Percentiles rank a stretch among this genome's conserved stretches.
These are phyloP conservation scores for Lampris megalopsis DNA, from an alignment of 2,113 vertebrate genomes.

Conservation along the genomic window DNA sequence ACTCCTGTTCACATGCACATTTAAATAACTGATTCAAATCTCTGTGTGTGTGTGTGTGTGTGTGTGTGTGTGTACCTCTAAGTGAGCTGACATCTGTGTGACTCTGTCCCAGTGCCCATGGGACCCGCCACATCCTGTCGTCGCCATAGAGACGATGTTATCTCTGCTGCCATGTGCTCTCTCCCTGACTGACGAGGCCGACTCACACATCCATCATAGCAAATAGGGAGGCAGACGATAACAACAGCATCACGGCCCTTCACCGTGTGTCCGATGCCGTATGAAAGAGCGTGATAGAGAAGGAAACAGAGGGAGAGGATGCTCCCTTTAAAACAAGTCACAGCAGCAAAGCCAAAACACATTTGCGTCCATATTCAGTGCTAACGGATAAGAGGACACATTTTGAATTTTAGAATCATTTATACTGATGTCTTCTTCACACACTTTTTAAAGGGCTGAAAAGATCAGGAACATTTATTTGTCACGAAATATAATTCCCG, in stretches of 20 bases:
- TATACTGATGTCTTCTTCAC: no score
- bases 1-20: slow-evolving; percentile 76
- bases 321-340: not conserved
- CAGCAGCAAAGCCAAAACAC: not conserved
- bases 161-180: slow-evolving; percentile 72
- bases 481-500: no score
- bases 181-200: slow-evolving; percentile 45
- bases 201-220: slow-evolving; percentile 58
- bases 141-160: slow-evolving; percentile 79
- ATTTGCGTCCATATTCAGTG: no score
- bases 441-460: no score
- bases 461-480: no score
- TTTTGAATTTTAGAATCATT: no score
- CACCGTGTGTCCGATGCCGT: no score
- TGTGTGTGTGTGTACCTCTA: slow-evolving; percentile 41
- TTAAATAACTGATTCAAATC: slow-evolving; percentile 71
- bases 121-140: slow-evolving; percentile 73
- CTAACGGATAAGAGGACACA: no score
- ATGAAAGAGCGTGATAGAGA: not conserved
- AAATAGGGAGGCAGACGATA: slow-evolving; percentile 54
- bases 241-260: slow-evolving; percentile 32
- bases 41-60: slow-evolving; percentile 20
- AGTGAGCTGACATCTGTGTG: slow-evolving; percentile 68
- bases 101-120: slow-evolving; percentile 68
- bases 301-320: not conserved